Evolutionary conservation across 2,797 vertebrate genomes (phyloP), one percentile per base, ranked within the genome.

Genomic region (Rhinophrynus dorsalis): DNA sequence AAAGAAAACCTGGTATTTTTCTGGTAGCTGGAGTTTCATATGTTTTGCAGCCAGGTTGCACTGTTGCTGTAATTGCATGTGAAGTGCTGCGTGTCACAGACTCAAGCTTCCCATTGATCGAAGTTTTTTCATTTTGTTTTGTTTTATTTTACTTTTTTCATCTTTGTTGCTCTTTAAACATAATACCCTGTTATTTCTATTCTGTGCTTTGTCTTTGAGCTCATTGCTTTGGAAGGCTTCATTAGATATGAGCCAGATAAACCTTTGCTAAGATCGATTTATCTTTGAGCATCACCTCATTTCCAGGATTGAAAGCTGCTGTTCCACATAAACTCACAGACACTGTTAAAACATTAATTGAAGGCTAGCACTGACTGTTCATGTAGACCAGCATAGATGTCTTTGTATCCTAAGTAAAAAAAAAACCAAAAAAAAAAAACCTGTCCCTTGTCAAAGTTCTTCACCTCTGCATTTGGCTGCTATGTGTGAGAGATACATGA

Each of bases 341-440:
- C 52, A 29, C 23, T 56, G 52, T 20, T 56, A 18, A 23, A 23
- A 56, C 32, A 56, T 56, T 56, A 35, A 56, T 30, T 56, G 24
- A n/a, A 30, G 51, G 13, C 51, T 30, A 17, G 24, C 27, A 32
- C 47, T 52, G 26, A 52, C 17, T 50, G 47, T 50, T 52, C n/a
- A 15, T 6, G n/a, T 30, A n/a, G n/a, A 52, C 2, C 8, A 27
- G n/a, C 30, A 52, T 18, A 8, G 47, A 50, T 26, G 47, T 23
- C 21, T 50, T 26, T 50, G 1, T n/a, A 18, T 50, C 21, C 3
- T 5, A 2, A 11, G 12, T 52, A 26, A 29, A 52, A 29, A 52
- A n/a, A n/a, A n/a, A n/a, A n/a, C n/a, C n/a, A n/a, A n/a, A n/a
- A n/a, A n/a, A n/a, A n/a, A n/a, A n/a, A 30, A 32, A n/a, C n/a